Evolutionary conservation across 2,888 invertebrate genomes (phyloP).

Genomic region (Xylota sylvarum): DNA sequence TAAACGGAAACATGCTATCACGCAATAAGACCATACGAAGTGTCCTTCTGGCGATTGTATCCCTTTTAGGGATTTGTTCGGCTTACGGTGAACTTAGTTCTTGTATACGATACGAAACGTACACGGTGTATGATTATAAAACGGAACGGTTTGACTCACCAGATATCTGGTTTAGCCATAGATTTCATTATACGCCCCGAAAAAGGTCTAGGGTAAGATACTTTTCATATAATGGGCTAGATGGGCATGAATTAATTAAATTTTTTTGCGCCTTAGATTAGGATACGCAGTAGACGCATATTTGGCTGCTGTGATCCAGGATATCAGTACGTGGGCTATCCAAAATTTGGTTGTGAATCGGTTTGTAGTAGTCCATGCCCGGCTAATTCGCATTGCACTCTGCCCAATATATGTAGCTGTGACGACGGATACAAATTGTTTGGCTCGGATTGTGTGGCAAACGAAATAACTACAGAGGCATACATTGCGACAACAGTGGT

Average conservation of each 20-base stretch:
- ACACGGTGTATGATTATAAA: neutral
- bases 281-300: conserved; percentile 26
- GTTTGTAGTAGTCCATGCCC: conserved; percentile 72
- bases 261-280: conserved; percentile 2
- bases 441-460: conserved; percentile 56
- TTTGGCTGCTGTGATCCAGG: conserved; percentile 49
- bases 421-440: conserved; percentile 16
- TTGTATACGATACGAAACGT: conserved; percentile 41
- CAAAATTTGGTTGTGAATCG: conserved; percentile 43
- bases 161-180: conserved; percentile 38
- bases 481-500: neutral
- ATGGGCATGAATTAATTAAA: neutral
- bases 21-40: neutral
- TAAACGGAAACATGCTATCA: conserved; percentile 8
- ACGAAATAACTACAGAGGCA: neutral
- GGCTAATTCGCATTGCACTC: conserved; percentile 68
- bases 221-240: neutral
- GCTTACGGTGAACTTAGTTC: neutral
- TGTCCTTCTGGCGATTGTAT: neutral
- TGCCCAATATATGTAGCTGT: conserved; percentile 72
- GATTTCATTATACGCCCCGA: conserved; percentile 5
- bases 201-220: conserved; percentile 29
- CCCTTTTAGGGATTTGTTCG: neutral
- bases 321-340: conserved; percentile 22
- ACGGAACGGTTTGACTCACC: conserved; percentile 7